Evolutionary conservation across 2,797 vertebrate genomes (phyloP).

Genomic region (Diceros bicornis): DNA sequence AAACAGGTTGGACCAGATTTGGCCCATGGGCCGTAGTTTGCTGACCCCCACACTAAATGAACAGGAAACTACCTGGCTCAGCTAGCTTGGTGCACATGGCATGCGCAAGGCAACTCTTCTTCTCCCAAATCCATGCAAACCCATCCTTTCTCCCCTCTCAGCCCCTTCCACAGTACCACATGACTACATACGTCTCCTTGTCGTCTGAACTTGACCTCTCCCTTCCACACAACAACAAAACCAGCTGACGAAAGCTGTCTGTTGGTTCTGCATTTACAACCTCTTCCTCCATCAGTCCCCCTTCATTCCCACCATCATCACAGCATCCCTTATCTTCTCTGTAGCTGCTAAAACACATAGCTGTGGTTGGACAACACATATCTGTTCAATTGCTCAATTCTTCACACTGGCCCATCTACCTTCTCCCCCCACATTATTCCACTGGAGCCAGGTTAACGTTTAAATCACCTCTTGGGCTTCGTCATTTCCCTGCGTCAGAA

Average conservation of each 20-base stretch:
- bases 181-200: neutral
- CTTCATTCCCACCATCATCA: fast-evolving
- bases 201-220: neutral
- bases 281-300: neutral
- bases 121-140: neutral
- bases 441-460: neutral
- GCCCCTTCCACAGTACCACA: fast-evolving
- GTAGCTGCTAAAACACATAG: neutral
- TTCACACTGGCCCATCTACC: fast-evolving
- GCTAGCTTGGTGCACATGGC: fast-evolving
- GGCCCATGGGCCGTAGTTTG: fast-evolving
- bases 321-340: fast-evolving
- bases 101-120: fast-evolving
- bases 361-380: fast-evolving
- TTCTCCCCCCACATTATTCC: fast-evolving
- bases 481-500: fast-evolving
- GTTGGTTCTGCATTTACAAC: neutral
- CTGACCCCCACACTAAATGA: neutral
- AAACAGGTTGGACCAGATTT: neutral
- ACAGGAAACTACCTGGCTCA: neutral
- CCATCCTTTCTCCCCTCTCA: neutral
- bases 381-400: fast-evolving
- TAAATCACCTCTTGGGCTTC: neutral
- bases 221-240: neutral
- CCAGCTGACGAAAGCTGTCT: fast-evolving